Base-by-base conservation (phyloP, 2,888 invertebrate genomes). In the Apodemia zela region DNA sequence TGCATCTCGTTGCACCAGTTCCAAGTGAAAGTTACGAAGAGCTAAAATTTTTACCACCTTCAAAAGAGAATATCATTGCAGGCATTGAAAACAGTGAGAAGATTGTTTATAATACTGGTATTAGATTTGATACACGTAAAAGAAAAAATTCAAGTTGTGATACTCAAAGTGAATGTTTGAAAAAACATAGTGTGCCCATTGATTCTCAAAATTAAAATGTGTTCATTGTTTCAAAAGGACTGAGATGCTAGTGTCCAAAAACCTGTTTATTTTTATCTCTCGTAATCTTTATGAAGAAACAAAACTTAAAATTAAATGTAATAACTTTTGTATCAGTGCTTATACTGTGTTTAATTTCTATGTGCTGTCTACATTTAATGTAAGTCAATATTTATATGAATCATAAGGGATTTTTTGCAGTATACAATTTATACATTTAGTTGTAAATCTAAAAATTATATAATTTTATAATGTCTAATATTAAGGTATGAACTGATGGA, bases 1-100 rank as follows among this genome's bases (percentile, higher is more conserved):
- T 94, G 75, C 94, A 95, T 75, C 85, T 97, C 18, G 84, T 91
- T 15, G 87, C 88, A 69, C 88, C 89, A 5, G 80, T 87, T 3
- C 74, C 73, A 2, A 79, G 72, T 70, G 85, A 87, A 64, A 84
- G 72, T 68, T 71, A 80, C 63, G 87, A 89, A 65, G 89, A 89
- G 63, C 69, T 90, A 5, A 85, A 87, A 70, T 73, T 91, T 59
- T 82, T 90, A 15, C 83, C 88, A 64, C 91, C 91, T 29, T 89
- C 91, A 2, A 87, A 85, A 73, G 90, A 91, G 72, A 88, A 89
- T 66, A 89, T 91, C 61, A 89, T 91, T 66, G 79, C 86, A 63
- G 91, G 90, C 38, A 90, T 91, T 49, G 84, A 87, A 73, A 89
- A 87, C 68, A 91, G 91, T 81, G 91, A 89, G 75, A 84, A 78